These are phyloP conservation scores for Pachymerium ferrugineum DNA, from an alignment of 2,888 invertebrate species.

Conservation along the genomic window DNA sequence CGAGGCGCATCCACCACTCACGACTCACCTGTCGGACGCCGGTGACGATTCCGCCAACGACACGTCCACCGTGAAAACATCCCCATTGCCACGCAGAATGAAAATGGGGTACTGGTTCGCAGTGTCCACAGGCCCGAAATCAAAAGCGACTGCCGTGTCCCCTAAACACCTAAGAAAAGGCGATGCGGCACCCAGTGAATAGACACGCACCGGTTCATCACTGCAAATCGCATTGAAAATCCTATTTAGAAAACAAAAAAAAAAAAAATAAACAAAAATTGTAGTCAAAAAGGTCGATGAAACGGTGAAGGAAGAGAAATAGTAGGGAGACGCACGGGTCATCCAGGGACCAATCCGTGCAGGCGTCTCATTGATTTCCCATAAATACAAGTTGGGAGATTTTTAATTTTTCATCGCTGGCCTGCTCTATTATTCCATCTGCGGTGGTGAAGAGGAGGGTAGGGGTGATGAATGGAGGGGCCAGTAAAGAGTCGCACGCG, in stretches of 20 bases:
- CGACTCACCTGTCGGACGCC: constrained; percentile 36
- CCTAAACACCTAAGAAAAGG: constrained; percentile 54
- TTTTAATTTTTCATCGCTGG: constrained; percentile 23
- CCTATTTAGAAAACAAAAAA: constrained; percentile 39
- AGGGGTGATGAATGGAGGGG: constrained; percentile 25
- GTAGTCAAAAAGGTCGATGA: constrained; percentile 21
- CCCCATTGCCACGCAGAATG: constrained; percentile 76
- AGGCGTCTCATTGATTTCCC: constrained; percentile 22
- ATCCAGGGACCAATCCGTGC: constrained; percentile 24
- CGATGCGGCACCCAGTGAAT: constrained; percentile 37
- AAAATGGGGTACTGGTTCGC: constrained; percentile 62
- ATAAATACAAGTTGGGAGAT: constrained; percentile 18
- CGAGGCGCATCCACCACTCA: constrained; percentile 24
- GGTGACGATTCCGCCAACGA: not conserved
- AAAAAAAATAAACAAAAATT: not conserved
- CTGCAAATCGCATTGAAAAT: constrained; percentile 45
- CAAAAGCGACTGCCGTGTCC: constrained; percentile 80
- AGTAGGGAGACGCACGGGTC: constrained; percentile 12
- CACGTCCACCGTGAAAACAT: constrained; percentile 56
- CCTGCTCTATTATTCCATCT: constrained; percentile 27
- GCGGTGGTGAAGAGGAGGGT: not conserved
- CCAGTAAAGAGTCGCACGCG: constrained; percentile 24
- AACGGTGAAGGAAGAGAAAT: not conserved
- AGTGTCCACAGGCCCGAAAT: constrained; percentile 59
- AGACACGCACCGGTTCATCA: constrained; percentile 42